These are phyloP conservation scores for Emesis furor DNA, from an alignment of 2,888 invertebrate species.

Conservation along the genomic window DNA sequence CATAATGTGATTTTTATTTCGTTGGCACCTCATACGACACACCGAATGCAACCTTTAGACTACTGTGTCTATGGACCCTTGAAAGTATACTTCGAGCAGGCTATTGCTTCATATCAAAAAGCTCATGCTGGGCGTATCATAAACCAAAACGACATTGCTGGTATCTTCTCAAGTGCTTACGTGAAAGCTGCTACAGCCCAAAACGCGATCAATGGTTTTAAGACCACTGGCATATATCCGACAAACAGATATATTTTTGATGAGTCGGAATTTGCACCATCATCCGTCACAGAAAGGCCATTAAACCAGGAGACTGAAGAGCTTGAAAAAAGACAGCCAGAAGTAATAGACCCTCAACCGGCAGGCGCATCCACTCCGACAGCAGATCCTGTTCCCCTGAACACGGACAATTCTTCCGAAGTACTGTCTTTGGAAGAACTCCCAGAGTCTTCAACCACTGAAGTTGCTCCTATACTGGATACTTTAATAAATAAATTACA, in stretches of 20 bases:
- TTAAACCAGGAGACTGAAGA: too few species aligned
- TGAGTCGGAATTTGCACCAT: not conserved
- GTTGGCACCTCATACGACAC: not conserved
- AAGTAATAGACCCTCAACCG: too few species aligned
- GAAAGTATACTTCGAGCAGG: not conserved
- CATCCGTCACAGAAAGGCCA: not conserved
- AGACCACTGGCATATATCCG: not conserved
- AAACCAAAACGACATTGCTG: not conserved
- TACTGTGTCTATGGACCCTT: not conserved
- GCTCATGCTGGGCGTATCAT: not conserved
- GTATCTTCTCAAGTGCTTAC: not conserved
- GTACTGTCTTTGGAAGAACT: too few species aligned
- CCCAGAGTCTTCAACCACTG: too few species aligned
- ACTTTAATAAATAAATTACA: too few species aligned
- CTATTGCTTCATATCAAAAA: not conserved
- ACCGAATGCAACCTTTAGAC: not conserved
- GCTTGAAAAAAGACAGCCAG: too few species aligned
- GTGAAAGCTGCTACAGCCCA: not conserved
- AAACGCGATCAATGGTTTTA: not conserved
- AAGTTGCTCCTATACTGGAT: too few species aligned
- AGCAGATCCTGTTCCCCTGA: too few species aligned
- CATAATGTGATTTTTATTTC: not conserved
- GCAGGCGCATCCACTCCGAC: too few species aligned
- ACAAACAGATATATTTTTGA: constrained; percentile 4
- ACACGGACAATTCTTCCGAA: too few species aligned